Conservation (phyloP, 2,113 vertebrate genomes). For the Paradisaea rubra region DNA sequence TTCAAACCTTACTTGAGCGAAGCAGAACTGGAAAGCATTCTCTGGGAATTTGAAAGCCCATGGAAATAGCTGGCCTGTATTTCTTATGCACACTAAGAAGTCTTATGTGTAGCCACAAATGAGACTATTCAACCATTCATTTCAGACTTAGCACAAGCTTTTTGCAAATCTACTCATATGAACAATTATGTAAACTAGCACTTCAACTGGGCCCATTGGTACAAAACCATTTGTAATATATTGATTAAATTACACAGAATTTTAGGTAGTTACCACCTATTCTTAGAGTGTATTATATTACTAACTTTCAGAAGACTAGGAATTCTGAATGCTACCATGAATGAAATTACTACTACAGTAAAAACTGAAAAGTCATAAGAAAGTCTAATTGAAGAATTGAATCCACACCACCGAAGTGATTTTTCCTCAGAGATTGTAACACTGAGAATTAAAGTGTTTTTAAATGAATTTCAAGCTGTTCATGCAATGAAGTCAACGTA, state of each 20-base stretch:
- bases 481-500: background rate
- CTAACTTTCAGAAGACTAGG: background rate
- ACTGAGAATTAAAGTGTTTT: background rate
- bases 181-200: background rate
- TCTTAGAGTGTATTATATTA: background rate
- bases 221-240: background rate
- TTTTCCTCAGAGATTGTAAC: background rate
- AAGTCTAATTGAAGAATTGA: background rate
- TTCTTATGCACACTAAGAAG: background rate
- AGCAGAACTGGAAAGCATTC: background rate
- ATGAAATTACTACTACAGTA: background rate
- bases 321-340: background rate
- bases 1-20: background rate
- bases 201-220: background rate
- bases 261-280: background rate
- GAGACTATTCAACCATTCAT: background rate
- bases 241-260: background rate
- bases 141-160: background rate
- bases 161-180: background rate
- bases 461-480: background rate
- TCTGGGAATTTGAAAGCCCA: background rate
- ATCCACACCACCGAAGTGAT: background rate
- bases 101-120: background rate
- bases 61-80: background rate
- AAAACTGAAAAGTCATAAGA: background rate